These are phyloP conservation scores for Lampropteryx suffumata DNA, from an alignment of 2,888 invertebrate genomes.

Conservation along the genomic window DNA sequence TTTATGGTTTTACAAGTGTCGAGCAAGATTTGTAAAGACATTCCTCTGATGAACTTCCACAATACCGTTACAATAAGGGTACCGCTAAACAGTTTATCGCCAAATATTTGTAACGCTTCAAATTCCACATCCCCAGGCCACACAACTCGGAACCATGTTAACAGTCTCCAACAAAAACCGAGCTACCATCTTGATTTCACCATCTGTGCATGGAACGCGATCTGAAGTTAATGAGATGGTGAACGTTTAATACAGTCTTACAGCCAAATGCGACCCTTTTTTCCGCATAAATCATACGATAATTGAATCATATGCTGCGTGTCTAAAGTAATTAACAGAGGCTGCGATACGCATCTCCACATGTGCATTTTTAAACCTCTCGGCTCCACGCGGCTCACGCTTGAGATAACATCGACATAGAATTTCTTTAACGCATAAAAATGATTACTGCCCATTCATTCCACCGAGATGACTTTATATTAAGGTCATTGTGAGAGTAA, in stretches of 20 bases:
- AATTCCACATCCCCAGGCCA: conserved; percentile 45
- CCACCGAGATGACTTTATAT: conserved; percentile 69
- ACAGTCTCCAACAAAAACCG: conserved; percentile 48
- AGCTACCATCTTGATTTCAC: conserved; percentile 64
- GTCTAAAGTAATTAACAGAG: conserved; percentile 81
- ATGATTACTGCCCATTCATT: conserved; percentile 67
- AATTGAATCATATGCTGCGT: conserved; percentile 83
- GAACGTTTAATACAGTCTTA: conserved; percentile 71
- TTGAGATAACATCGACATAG: conserved; percentile 76
- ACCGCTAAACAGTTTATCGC: no score
- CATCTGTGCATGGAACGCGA: conserved; percentile 72
- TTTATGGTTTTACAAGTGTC: conserved; percentile 63
- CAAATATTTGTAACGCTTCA: conserved; percentile 32
- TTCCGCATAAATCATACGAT: conserved; percentile 78
- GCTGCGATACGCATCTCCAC: conserved; percentile 81
- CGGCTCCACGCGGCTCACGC: conserved; percentile 69
- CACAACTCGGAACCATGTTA: conserved; percentile 69
- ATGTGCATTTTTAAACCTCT: conserved; percentile 79
- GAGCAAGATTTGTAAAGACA: conserved; percentile 44
- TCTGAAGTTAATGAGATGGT: conserved; percentile 70
- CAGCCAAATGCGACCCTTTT: conserved; percentile 56
- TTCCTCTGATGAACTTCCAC: conserved; percentile 17
- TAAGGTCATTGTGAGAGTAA: conserved; percentile 76
- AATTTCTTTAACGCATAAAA: conserved; percentile 75
- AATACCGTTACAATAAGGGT: conserved; percentile 13